A percentile compares a stretch with the other conserved stretches of the same genome.
These are phyloP conservation scores for Platyscelio sp. DNA, from an alignment of 2,888 invertebrate genomes.

Conservation along the genomic window DNA sequence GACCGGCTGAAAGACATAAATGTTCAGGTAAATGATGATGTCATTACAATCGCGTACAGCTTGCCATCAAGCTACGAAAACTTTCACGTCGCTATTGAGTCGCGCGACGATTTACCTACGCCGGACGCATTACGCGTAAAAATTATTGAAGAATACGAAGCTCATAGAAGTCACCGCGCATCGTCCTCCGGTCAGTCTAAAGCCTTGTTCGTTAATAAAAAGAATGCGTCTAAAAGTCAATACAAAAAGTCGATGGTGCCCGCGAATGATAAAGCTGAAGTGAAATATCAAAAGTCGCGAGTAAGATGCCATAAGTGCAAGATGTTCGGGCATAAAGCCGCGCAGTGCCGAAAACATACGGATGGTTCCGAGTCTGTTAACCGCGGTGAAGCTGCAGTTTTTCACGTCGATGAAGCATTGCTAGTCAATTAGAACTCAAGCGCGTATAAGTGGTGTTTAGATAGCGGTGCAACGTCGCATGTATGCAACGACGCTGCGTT, in stretches of 20 bases:
- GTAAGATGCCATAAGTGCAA: conserved; percentile 4
- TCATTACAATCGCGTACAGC: too few relatives aligned
- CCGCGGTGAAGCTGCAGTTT: too few relatives aligned
- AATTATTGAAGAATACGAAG: conserved; percentile 1
- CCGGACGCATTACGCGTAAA: neutral
- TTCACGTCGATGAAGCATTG: neutral
- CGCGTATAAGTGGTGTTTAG: neutral
- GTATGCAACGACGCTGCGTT: neutral
- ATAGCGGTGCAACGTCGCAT: neutral
- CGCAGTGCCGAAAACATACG: neutral
- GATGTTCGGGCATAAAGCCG: neutral
- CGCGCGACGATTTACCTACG: neutral
- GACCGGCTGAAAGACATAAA: too few relatives aligned
- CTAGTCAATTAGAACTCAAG: neutral
- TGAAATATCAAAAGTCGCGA: neutral
- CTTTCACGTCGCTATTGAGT: neutral
- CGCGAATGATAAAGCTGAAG: neutral
- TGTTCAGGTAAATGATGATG: too few relatives aligned
- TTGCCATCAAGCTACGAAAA: too few relatives aligned
- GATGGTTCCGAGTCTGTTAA: neutral
- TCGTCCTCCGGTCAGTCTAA: conserved; percentile 5
- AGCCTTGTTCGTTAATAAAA: neutral
- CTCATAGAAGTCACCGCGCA: conserved; percentile 4
- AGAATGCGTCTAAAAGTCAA: neutral
- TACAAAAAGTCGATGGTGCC: too few relatives aligned